phyloP scores from a whole-genome alignment of 2,888 invertebrate species.

The Gymnoscelis rufifasciata region DNA sequence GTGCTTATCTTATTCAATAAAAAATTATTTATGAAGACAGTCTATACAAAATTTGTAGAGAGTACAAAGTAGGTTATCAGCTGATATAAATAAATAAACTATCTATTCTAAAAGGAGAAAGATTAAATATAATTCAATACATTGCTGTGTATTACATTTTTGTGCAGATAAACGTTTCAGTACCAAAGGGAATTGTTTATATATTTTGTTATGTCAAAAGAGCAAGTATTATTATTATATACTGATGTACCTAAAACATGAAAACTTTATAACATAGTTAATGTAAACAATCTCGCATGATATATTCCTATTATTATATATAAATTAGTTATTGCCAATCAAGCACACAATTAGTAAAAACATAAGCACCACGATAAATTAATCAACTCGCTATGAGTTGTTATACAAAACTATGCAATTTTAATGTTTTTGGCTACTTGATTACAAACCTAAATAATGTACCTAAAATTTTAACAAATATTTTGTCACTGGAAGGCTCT shows the following conservation, averaged over 20 bases:
- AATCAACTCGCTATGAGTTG: conserved; percentile 2
- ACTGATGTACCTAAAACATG: no score
- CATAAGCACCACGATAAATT: conserved; percentile 13
- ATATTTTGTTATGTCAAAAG: no score
- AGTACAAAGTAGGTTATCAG: neutral
- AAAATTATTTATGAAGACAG: conserved; percentile 4
- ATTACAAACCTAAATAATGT: conserved; percentile 1
- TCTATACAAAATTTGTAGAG: neutral
- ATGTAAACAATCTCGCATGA: no score
- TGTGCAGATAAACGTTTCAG: no score
- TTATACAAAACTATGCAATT: neutral
- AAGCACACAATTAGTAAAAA: conserved; percentile 14
- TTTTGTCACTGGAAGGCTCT: conserved; percentile 1
- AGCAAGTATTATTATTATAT: no score
- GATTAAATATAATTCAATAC: neutral
- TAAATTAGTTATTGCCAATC: conserved; percentile 8
- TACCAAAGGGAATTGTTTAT: no score
- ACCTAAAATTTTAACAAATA: neutral
- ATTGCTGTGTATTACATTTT: no score
- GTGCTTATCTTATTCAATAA: conserved; percentile 19
- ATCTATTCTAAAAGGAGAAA: no score
- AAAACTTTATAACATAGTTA: no score
- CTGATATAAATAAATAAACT: no score
- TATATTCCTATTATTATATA: no score
- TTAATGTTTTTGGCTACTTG: neutral